phyloP scores from a whole-genome alignment of 1,140 invertebrate genomes.

The Phocides pigmalion region DNA sequence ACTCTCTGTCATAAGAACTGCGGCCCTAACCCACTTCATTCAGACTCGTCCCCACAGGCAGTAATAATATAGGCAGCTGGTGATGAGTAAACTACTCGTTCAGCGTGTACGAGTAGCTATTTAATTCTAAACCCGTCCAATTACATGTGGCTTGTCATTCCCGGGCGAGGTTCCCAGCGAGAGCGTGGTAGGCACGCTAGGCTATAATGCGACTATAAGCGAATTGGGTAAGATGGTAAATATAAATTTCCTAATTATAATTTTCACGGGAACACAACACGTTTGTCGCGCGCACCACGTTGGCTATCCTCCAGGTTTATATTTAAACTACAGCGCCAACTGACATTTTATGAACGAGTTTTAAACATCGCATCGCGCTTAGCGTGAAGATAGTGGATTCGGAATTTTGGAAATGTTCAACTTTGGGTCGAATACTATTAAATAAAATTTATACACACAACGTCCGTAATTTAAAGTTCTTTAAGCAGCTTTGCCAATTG shows the following conservation, averaged over 20 bases:
- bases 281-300: slow-evolving; percentile 54
- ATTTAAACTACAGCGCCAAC: slow-evolving; percentile 64
- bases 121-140: slow-evolving; percentile 9
- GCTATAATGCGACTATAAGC: slow-evolving; percentile 41
- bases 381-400: slow-evolving; percentile 16
- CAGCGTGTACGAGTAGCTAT: not conserved
- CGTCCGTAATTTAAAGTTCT: too few relatives aligned
- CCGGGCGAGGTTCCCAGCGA: slow-evolving; percentile 16
- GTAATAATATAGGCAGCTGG: too few relatives aligned
- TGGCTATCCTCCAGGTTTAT: slow-evolving; percentile 69
- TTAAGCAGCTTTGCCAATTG: too few relatives aligned
- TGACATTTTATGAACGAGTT: slow-evolving; percentile 71
- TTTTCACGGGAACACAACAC: slow-evolving; percentile 59
- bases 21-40: too few relatives aligned
- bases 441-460: too few relatives aligned
- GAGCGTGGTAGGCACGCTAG: slow-evolving; percentile 36
- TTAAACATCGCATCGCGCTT: slow-evolving; percentile 38
- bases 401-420: slow-evolving; percentile 18
- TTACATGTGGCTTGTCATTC: slow-evolving; percentile 15
- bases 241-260: slow-evolving; percentile 74
- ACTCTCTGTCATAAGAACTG: too few relatives aligned
- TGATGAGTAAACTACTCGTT: not conserved
- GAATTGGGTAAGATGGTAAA: slow-evolving; percentile 56
- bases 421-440: too few relatives aligned
- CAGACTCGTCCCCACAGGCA: too few relatives aligned